A percentile compares a stretch with the other conserved stretches of the same genome.
phyloP scores from a whole-genome alignment of 2,888 invertebrate genomes.

The Rotaria sp. region DNA sequence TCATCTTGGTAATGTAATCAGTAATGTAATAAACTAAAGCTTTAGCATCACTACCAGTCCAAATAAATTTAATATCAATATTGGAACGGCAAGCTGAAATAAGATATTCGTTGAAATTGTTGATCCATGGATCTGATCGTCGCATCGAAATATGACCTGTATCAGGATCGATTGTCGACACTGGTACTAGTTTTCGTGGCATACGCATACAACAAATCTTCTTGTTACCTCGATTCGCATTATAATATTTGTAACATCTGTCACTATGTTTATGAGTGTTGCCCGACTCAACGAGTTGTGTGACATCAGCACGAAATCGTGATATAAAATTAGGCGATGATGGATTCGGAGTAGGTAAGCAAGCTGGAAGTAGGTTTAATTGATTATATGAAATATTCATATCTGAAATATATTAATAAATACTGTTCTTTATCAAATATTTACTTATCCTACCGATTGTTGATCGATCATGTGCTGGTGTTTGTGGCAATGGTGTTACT shows the following conservation, averaged over 20 bases:
- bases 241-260: not conserved
- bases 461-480: too few relatives aligned
- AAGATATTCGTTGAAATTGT: not conserved
- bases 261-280: not conserved
- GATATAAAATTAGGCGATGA: too few relatives aligned
- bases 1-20: not conserved
- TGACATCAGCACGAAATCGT: not conserved
- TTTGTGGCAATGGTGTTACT: too few relatives aligned
- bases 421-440: too few relatives aligned
- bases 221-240: not conserved
- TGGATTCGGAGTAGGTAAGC: too few relatives aligned
- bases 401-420: too few relatives aligned
- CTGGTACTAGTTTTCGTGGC: not conserved
- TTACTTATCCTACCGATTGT: too few relatives aligned
- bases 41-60: not conserved
- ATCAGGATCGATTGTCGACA: not conserved
- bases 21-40: not conserved
- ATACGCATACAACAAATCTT: not conserved
- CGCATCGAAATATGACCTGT: not conserved
- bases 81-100: not conserved
- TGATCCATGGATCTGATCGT: not conserved
- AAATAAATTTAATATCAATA: not conserved
- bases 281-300: not conserved
- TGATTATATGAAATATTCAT: too few relatives aligned
- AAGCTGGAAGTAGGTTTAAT: too few relatives aligned